Evolutionary conservation across 2,888 invertebrate genomes (phyloP).

Genomic region (Tuta absoluta): DNA sequence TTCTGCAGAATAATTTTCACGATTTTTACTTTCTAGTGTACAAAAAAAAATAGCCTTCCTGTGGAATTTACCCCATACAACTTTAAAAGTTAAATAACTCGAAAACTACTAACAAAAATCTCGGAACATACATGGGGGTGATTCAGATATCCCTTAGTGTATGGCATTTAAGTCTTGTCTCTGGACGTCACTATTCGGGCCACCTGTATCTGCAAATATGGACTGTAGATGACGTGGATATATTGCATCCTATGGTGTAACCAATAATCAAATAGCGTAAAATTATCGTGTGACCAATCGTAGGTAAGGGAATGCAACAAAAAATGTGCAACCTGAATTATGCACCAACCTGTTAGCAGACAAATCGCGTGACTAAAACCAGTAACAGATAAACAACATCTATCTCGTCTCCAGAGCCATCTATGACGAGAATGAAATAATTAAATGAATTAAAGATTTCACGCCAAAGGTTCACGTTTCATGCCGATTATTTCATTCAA

Average conservation of each 20-base stretch:
- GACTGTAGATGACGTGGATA: too few relatives aligned
- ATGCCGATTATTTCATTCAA: background rate
- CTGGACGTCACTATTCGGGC: too few relatives aligned
- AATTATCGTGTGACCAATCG: background rate
- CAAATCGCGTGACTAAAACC: conserved; percentile 17
- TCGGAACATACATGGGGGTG: too few relatives aligned
- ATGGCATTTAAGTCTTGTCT: too few relatives aligned
- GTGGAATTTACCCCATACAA: too few relatives aligned
- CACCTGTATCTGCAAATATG: too few relatives aligned
- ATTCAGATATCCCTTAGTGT: too few relatives aligned
- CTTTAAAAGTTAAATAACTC: too few relatives aligned
- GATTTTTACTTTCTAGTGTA: too few relatives aligned
- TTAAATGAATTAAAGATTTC: conserved; percentile 19
- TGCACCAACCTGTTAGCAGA: conserved; percentile 20
- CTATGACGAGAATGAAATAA: conserved; percentile 16
- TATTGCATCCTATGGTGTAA: background rate
- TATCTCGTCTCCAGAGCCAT: background rate
- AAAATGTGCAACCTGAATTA: background rate
- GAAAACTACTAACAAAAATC: too few relatives aligned
- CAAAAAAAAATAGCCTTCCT: too few relatives aligned
- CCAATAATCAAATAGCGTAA: background rate
- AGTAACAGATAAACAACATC: background rate
- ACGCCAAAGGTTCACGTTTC: background rate
- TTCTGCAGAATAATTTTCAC: too few relatives aligned
- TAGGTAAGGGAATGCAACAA: background rate